A percentile compares a stretch with the other conserved stretches of the same genome.
phyloP scores from a whole-genome alignment of 2,797 vertebrate genomes.

The Pangasius larnaudii region DNA sequence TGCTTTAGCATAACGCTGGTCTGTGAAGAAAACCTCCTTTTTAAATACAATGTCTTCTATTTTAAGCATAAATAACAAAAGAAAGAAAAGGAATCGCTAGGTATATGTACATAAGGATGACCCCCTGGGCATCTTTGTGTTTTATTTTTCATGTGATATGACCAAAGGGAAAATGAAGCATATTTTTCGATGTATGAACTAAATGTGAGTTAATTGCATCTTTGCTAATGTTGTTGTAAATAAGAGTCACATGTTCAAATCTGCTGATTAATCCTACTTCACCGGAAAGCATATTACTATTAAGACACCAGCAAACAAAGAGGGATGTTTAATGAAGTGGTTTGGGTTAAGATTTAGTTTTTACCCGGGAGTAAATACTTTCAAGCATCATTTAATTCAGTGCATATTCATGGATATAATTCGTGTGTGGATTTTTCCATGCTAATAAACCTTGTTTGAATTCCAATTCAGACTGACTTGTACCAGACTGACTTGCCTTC shows the following conservation, averaged over 20 bases:
- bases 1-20: neutral
- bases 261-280: slow-evolving; percentile 15
- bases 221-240: slow-evolving; percentile 42
- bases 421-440: slow-evolving; percentile 52
- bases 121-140: neutral
- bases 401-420: slow-evolving; percentile 8
- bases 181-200: slow-evolving; percentile 37
- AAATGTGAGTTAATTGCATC: slow-evolving; percentile 24
- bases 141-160: slow-evolving; percentile 33
- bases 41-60: slow-evolving; percentile 13
- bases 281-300: slow-evolving; percentile 34
- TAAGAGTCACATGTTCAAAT: slow-evolving; percentile 12
- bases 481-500: slow-evolving; percentile 61
- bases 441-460: slow-evolving; percentile 49
- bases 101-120: neutral
- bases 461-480: slow-evolving; percentile 47
- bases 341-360: slow-evolving; percentile 40
- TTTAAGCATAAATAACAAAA: slow-evolving; percentile 29
- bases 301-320: slow-evolving; percentile 57
- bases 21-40: slow-evolving; percentile 1
- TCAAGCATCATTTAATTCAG: slow-evolving; percentile 52
- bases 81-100: neutral
- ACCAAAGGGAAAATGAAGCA: slow-evolving; percentile 51
- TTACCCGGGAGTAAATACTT: slow-evolving; percentile 52
- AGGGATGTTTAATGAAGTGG: slow-evolving; percentile 24